Base-by-base conservation (phyloP, 2,113 vertebrate species). In the Nannospalax galili region DNA sequence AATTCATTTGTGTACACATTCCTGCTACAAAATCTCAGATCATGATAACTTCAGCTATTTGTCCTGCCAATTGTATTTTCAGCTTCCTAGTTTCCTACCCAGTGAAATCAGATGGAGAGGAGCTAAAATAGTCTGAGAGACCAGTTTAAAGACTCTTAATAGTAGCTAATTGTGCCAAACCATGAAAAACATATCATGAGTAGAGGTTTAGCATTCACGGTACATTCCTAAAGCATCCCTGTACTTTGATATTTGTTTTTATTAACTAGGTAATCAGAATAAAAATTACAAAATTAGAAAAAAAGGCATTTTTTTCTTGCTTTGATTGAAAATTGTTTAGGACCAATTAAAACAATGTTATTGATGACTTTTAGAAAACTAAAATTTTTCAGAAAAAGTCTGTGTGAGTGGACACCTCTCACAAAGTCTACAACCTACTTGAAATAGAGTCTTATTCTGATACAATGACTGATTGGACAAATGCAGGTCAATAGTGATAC, bases 381-480 rank as follows among this genome's bases (percentile, higher is more conserved):
- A 52, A 91, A 90, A 88, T 28, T 0, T 52, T 16, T 91, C 32
- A 86, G 28, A 74, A 12, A 35, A 67, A 1, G 5, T 28, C 3
- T 11, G 10, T 1, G 0, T 56, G 6, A 40, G 16, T 10, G 65
- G 1, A 28, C 45, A 74, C 10, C 1, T 28, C 40, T 48, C 5
- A 37, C 30, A 3, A 90, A 48, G 16, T 82, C 48, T 91, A 30
- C 26, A 67, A 85, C 3, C 0, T 32, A 56, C 2, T 20, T 56
- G 20, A 74, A 5, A 1, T 1, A 69, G 3, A 12, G 17, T 70
- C 32, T 45, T 64, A 58, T 32, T 56, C 0, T 30, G 37, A 45
- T 32, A 9, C 26, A 69, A 48, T 56, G 26, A 7, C 19, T 79
- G 14, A 16, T 16, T 19, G 58, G 12, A 88, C 32, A 67, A 24